Evolutionary conservation across 2,888 invertebrate genomes (phyloP).

Genomic region (Harpalus rubripes): DNA sequence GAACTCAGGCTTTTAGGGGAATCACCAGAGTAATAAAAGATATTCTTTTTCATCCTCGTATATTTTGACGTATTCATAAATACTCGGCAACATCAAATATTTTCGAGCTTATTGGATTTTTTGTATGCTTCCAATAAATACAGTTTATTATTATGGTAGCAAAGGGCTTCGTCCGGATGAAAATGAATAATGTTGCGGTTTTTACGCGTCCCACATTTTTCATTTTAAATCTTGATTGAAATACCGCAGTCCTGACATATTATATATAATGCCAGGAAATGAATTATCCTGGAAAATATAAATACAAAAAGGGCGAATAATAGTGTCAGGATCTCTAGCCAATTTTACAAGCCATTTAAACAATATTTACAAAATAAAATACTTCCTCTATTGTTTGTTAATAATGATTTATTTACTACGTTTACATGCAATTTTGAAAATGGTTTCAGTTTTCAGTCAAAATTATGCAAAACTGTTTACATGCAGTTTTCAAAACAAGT

Average conservation of each 20-base stretch:
- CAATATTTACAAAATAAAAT: neutral
- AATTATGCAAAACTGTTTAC: too few relatives aligned
- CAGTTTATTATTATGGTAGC: slow-evolving; percentile 59
- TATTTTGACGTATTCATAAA: slow-evolving; percentile 62
- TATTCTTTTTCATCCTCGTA: slow-evolving; percentile 51
- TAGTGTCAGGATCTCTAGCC: neutral
- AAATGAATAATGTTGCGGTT: slow-evolving; percentile 62
- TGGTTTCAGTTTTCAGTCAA: too few relatives aligned
- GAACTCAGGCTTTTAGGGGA: slow-evolving; percentile 49
- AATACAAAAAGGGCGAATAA: slow-evolving; percentile 17
- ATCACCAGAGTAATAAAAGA: slow-evolving; percentile 57
- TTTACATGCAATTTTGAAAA: too few relatives aligned
- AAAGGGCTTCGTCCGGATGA: slow-evolving; percentile 20
- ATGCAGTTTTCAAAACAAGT: too few relatives aligned
- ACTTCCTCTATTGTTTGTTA: slow-evolving; percentile 9
- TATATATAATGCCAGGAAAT: slow-evolving; percentile 46
- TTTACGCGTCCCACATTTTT: slow-evolving; percentile 51
- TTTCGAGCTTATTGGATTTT: slow-evolving; percentile 63
- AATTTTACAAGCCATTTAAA: slow-evolving; percentile 9
- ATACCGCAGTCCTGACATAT: slow-evolving; percentile 51
- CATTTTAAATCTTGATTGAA: slow-evolving; percentile 66
- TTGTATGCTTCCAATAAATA: slow-evolving; percentile 63
- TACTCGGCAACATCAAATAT: slow-evolving; percentile 61
- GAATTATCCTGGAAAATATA: slow-evolving; percentile 50
- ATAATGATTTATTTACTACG: slow-evolving; percentile 13